phyloP scores from a whole-genome alignment of 2,113 vertebrate genomes.

The Strix aluco region DNA sequence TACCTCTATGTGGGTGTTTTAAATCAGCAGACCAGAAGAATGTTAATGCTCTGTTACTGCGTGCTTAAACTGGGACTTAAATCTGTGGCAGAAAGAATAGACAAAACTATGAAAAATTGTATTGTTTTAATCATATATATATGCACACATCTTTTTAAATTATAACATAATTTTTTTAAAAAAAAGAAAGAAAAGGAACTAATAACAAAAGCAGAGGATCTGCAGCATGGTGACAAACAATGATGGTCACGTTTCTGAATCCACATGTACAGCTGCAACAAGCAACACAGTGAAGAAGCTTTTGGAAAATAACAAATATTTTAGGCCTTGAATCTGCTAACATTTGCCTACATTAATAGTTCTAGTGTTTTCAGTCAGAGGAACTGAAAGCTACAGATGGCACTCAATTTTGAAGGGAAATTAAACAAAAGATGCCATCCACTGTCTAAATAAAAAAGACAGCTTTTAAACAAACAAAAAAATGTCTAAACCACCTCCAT shows the following conservation, averaged over 20 bases:
- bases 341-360: not conserved
- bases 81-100: not conserved
- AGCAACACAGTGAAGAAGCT: not conserved
- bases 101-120: not conserved
- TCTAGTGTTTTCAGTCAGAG: not conserved
- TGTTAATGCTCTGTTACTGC: not conserved
- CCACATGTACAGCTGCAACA: not conserved
- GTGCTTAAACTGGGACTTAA: not conserved
- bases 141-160: not conserved
- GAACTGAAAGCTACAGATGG: not conserved
- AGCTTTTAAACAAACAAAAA: not conserved
- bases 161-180: not conserved
- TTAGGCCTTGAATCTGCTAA: not conserved
- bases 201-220: not conserved
- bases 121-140: not conserved
- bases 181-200: not conserved
- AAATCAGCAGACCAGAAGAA: conserved; percentile 15
- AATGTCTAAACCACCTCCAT: not conserved
- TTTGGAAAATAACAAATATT: not conserved
- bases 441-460: not conserved
- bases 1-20: not conserved
- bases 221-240: not conserved
- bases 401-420: not conserved
- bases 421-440: not conserved
- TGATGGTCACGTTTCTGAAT: not conserved